Conservation (phyloP, 2,888 invertebrate genomes). For the Cephus pygmeus region DNA sequence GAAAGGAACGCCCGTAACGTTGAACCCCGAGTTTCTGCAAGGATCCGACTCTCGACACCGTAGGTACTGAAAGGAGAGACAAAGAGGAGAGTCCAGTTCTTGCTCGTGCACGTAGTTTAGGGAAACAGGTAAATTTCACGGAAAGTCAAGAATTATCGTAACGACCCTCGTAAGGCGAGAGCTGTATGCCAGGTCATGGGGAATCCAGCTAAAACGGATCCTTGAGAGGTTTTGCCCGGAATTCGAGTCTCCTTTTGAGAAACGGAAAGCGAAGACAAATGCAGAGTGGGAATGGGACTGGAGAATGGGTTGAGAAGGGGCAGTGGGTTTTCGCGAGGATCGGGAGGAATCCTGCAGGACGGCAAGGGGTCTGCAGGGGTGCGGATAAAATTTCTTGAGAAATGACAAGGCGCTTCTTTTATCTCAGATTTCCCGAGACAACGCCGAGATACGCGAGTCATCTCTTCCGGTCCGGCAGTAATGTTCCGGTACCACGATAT, state of each 20-base stretch:
- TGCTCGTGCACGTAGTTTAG: background rate
- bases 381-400: conserved; percentile 9
- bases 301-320: background rate
- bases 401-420: conserved; percentile 40
- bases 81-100: background rate
- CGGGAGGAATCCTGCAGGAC: background rate
- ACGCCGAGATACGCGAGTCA: conserved; percentile 23
- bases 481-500: conserved; percentile 2
- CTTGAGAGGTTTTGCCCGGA: background rate
- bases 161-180: background rate
- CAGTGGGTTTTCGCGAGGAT: background rate
- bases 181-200: background rate
- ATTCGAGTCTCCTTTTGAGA: background rate
- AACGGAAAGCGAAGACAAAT: background rate
- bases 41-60: background rate
- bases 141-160: background rate
- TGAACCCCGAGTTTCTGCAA: background rate
- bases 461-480: conserved; percentile 30
- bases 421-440: conserved; percentile 29
- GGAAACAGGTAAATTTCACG: background rate
- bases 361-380: background rate
- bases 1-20: background rate
- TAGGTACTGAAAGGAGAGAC: background rate
- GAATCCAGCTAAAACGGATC: background rate
- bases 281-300: background rate